Base-by-base conservation (phyloP, 2,888 invertebrate species). In the Lymantria monacha region DNA sequence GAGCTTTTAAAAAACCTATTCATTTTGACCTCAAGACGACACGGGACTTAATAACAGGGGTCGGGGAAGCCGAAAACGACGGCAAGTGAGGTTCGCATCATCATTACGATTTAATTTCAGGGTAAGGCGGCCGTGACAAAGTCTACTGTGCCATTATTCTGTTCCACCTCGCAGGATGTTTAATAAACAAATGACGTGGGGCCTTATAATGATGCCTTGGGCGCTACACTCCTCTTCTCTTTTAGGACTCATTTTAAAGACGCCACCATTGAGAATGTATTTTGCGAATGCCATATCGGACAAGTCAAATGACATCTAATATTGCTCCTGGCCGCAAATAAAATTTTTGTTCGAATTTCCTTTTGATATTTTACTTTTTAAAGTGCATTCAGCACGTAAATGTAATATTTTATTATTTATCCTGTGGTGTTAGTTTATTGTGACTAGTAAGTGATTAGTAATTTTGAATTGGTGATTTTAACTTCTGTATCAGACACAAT, bases 181-280 rank as follows among this genome's bases (percentile, higher is more conserved):
- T 89, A 85, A 87, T 88, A 88, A 88, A 88, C 89, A 88, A 88
- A 89, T 88, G 88, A 88, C 83, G 85, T 84, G 83, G 82, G 84
- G 76, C 77, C 72, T 76, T 75, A 79, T 84, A 85, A 88, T 85
- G 87, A 84, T 79, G 82, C 74, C 73, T 76, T 73, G 77, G 72
- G 76, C 69, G 71, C 72, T 75, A 72, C 74, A 77, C 74, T 73
- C 72, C 67, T 65, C 67, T 67, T 70, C 63, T 69, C 77, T 81
- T 78, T 74, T 76, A 76, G 71, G 78, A 70, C 72, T 77, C 76
- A 82, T 81, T 85, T 80, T 80, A 74, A 81, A 79, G 80, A 76
- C 76, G 69, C 73, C 70, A 70, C 74, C 64, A 60, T 22, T 66
- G 61, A 62, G 66, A 65, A 61, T 70, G 67, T 65, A 71, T 70